Evolutionary conservation across 2,797 vertebrate species (phyloP).

Genomic region (Esox masquinongy): DNA sequence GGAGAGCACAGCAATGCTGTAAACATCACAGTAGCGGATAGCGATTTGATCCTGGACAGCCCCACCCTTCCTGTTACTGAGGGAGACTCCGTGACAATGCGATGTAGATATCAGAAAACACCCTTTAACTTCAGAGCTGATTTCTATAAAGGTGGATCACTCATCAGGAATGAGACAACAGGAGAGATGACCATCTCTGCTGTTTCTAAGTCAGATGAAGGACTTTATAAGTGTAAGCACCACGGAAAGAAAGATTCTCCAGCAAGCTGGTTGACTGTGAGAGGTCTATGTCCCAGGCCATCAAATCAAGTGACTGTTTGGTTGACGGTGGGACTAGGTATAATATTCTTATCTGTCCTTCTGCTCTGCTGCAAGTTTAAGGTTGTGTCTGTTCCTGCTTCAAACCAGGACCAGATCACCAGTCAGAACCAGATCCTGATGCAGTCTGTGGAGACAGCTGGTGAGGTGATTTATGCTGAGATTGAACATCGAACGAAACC

Average conservation of each 20-base stretch:
- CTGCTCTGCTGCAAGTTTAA: too few species aligned
- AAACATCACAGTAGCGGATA: neutral
- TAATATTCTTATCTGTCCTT: too few species aligned
- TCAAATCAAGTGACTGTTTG: too few species aligned
- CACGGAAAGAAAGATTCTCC: neutral
- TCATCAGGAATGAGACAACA: neutral
- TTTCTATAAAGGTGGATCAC: neutral
- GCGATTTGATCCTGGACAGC: slow-evolving; percentile 1
- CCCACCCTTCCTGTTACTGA: neutral
- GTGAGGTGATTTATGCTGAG: too few species aligned
- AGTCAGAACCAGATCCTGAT: too few species aligned
- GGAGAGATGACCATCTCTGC: neutral
- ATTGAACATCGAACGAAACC: too few species aligned
- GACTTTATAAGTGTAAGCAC: too few species aligned
- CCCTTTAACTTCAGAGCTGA: neutral
- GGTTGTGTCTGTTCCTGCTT: too few species aligned
- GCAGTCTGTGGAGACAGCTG: too few species aligned
- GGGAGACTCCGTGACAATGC: neutral
- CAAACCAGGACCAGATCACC: too few species aligned
- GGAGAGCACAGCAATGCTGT: neutral
- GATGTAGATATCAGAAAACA: neutral
- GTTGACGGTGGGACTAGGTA: too few species aligned
- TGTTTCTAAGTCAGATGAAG: too few species aligned
- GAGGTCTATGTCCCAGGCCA: neutral
- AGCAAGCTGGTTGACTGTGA: slow-evolving; percentile 1